phyloP scores from a whole-genome alignment of 2,797 vertebrate species.

The Aulostomus chinensis region DNA sequence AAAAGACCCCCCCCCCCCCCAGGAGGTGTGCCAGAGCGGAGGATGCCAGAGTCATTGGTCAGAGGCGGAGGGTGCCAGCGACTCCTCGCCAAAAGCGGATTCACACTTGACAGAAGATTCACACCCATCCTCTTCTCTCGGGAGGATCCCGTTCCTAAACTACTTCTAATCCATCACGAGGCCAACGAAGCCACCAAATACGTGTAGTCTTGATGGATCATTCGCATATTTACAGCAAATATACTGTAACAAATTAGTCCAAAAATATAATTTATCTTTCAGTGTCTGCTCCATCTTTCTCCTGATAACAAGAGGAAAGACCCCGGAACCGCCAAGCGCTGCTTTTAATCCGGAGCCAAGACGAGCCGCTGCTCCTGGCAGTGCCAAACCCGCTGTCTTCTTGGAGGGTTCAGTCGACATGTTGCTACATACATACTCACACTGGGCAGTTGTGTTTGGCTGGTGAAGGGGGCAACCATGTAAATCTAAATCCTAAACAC shows the following conservation, averaged over 20 bases:
- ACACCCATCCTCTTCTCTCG: conserved; percentile 72
- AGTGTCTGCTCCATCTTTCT: too few species aligned
- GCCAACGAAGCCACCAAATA: conserved; percentile 34
- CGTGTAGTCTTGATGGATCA: too few species aligned
- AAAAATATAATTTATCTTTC: too few species aligned
- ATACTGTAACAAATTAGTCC: too few species aligned
- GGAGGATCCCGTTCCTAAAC: conserved; percentile 39
- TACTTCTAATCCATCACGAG: conserved; percentile 30
- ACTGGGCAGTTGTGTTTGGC: conserved; percentile 54
- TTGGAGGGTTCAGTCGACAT: conserved; percentile 59
- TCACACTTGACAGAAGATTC: conserved; percentile 64
- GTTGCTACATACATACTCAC: conserved; percentile 36
- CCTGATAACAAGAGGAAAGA: too few species aligned
- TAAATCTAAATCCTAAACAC: conserved; percentile 76
- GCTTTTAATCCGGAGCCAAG: neutral
- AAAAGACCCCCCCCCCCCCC: conserved; percentile 75
- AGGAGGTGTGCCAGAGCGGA: conserved; percentile 70
- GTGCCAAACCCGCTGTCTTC: too few species aligned
- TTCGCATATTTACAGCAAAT: too few species aligned
- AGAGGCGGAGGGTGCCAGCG: conserved; percentile 67
- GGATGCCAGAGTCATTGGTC: conserved; percentile 81
- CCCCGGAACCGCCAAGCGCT: neutral
- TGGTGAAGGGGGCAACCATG: conserved; percentile 55
- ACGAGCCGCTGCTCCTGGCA: neutral
- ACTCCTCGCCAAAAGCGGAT: conserved; percentile 69